Base-by-base conservation (phyloP, 2,113 vertebrate genomes). In the Gulo gulo region DNA sequence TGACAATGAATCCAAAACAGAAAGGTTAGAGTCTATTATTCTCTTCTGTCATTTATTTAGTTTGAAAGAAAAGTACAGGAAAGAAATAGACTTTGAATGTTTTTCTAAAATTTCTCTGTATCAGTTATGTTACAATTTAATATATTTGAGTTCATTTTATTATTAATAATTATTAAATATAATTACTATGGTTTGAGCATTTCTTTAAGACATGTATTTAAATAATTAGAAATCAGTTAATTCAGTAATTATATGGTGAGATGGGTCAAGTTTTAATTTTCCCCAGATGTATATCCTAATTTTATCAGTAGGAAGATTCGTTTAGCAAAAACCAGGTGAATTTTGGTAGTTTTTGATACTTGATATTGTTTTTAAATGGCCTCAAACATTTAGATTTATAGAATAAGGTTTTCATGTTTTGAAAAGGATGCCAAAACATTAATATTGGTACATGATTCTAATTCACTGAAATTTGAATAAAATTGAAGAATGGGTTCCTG, bases 1-100 rank as follows among this genome's bases (percentile, higher is more conserved):
- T 94, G 98, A 99, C 61, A 98, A 78, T 69, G 97, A 99, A 84
- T 98, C 99, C 90, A 98, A 98, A 98, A 93, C 98, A 29, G 88
- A 98, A 98, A 99, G 98, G 98, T 99, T 97, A 69, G 98, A 98
- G 82, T 96, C 5, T 91, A 9, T 76, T 96, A 42, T 47, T 94
- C 79, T 29, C 94, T 93, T 97, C 97, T 97, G 2, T 88, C 24
- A 91, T 98, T 97, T 92, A 83, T 90, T 92, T 65, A 55, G 69
- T 96, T 97, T 88, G 92, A 91, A 83, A 95, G 84, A 96, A 73
- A 96, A 95, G 67, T 84, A 91, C 24, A 47, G 89, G 97, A 74
- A 26, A 67, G 97, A 74, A 26, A 71, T 82, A 91, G 78, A 59
- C 45, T 95, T 97, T 92, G 39, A 50, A 20, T 96, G 4, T 79